These are phyloP conservation scores for Leptobrachium leishanense DNA, from an alignment of 2,113 vertebrate species.

Conservation along the genomic window DNA sequence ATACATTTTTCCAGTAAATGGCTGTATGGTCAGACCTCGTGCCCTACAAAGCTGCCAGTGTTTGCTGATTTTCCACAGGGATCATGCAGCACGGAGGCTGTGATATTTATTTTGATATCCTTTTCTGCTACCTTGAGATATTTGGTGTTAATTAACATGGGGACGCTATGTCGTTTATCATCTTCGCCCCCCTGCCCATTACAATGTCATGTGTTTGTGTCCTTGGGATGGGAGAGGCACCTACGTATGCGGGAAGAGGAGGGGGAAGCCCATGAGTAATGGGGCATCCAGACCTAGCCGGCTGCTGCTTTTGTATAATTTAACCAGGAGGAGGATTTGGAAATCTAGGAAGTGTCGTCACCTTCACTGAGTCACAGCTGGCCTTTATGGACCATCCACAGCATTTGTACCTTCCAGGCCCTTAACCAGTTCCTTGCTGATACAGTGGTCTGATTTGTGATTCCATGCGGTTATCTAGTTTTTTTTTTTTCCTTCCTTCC, in stretches of 20 bases:
- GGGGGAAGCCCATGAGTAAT: slow-evolving; percentile 2
- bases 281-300: slow-evolving; percentile 30
- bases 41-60: too few relatives aligned
- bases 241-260: background rate
- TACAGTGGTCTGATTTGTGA: background rate
- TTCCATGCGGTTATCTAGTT: too few relatives aligned
- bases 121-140: too few relatives aligned
- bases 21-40: too few relatives aligned
- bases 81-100: too few relatives aligned
- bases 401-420: background rate
- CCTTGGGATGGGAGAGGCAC: slow-evolving; percentile 42
- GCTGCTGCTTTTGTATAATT: slow-evolving; percentile 22
- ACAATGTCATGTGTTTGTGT: slow-evolving; percentile 29
- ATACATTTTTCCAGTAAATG: too few relatives aligned
- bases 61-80: too few relatives aligned
- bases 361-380: slow-evolving; percentile 18
- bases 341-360: slow-evolving; percentile 41
- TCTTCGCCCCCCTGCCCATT: background rate
- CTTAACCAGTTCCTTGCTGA: background rate
- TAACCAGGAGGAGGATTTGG: slow-evolving; percentile 1
- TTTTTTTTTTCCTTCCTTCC: too few relatives aligned
- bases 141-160: too few relatives aligned
- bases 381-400: background rate
- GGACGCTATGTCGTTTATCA: too few relatives aligned
- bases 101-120: too few relatives aligned